Base-by-base conservation (phyloP, 2,888 invertebrate genomes). In the Agrilus mali region DNA sequence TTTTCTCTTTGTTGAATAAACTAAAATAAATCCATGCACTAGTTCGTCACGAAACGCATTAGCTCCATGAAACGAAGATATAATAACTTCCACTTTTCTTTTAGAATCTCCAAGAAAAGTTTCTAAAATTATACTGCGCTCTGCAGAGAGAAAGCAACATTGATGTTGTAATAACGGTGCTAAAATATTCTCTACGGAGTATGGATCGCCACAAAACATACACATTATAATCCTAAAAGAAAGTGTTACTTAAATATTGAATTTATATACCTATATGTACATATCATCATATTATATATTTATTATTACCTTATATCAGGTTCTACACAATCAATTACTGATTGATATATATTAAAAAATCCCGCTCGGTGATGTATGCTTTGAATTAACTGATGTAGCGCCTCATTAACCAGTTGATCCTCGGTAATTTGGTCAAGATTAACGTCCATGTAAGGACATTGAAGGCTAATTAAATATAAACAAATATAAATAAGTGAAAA, bases 181-280 rank as follows among this genome's bases (percentile, higher is more conserved):
- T 43, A 96, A 71, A 43, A 94, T 87, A 47, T 87, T 84, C 64
- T 93, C 93, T 36, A 90, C 82, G 0, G 87, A 85, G 63, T 83
- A 94, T 1, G 90, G 88, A 67, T 96, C 95, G 41, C 93, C 94
- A 67, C 96, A 96, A 67, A 94, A 92, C 81, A 94, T 85, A 66
- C 93, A 94, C 77, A 96, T 86, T 64, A 87, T 86, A 65, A 93
- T 87, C 56, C 92, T 82, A 68, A 50, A 60, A 69, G 60, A 56
- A 61, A 43, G 47, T 42, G 13, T 36, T 40, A 32, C 36, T 35
- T 27, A 14, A 16, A 32, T 34, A 33, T 12, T 33, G 31, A 44
- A 40, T 17, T 36, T 16, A 31, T 10, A 17, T 17, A 32, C n/a
- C 4, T 1, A 22, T 36, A 37, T 16, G n/a, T 6, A 15, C 20